phyloP scores from a whole-genome alignment of 2,113 vertebrate species.

The Illadopsis cleaveri region DNA sequence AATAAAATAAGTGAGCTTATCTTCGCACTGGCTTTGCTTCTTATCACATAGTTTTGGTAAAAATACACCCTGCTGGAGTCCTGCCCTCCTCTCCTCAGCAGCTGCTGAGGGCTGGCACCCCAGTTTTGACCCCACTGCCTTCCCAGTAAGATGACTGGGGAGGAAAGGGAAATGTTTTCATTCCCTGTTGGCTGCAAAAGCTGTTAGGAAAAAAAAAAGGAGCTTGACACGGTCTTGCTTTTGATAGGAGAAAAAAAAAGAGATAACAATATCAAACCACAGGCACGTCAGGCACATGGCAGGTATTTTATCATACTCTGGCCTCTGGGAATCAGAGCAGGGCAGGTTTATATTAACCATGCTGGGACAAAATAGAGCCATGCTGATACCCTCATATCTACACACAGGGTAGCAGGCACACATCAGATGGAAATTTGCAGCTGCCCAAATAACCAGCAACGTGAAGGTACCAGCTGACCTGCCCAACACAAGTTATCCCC shows the following conservation, averaged over 20 bases:
- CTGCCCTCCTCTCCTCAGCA: not conserved
- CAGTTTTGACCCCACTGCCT: not conserved
- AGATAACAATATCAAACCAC: not conserved
- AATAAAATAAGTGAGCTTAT: not conserved
- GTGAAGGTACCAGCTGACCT: not conserved
- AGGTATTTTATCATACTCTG: not conserved
- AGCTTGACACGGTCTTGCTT: not conserved
- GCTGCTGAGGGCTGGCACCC: not conserved
- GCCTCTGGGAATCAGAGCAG: not conserved
- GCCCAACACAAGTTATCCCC: not conserved
- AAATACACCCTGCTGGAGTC: not conserved
- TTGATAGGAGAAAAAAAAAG: not conserved
- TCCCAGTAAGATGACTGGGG: not conserved
- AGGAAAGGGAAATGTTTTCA: not conserved
- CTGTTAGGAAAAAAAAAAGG: not conserved
- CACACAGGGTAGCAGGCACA: not conserved
- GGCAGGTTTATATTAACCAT: not conserved
- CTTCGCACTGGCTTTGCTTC: rapidly evolving
- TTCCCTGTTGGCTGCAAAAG: not conserved
- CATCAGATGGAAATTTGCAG: not conserved
- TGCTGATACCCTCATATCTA: not conserved
- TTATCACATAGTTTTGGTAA: not conserved
- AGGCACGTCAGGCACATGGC: rapidly evolving
- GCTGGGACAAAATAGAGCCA: not conserved
- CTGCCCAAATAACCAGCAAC: not conserved